phyloP scores from a whole-genome alignment of 2,797 vertebrate genomes.

The Delichon dasypus region DNA sequence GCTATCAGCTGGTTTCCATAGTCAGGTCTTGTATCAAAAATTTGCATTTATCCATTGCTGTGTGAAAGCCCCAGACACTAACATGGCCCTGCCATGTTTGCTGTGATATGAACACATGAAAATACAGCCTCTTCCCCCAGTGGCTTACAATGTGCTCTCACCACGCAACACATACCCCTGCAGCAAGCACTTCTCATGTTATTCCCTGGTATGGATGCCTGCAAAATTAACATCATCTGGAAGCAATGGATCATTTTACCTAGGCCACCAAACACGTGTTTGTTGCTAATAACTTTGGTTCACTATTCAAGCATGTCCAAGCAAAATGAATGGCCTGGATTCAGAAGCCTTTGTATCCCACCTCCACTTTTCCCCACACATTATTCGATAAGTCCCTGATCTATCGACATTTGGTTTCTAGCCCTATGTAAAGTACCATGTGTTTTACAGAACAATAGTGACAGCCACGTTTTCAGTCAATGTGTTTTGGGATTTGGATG shows the following conservation, averaged over 20 bases:
- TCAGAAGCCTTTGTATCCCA: slow-evolving; percentile 16
- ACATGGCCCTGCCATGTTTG: neutral
- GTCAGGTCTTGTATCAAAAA: neutral
- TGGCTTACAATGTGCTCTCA: neutral
- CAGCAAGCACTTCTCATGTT: neutral
- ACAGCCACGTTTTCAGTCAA: slow-evolving; percentile 23
- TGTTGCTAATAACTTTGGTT: slow-evolving; percentile 35
- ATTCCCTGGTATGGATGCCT: neutral
- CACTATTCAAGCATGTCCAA: neutral
- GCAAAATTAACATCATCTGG: slow-evolving; percentile 24
- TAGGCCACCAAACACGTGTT: slow-evolving; percentile 38
- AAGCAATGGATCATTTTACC: slow-evolving; percentile 35
- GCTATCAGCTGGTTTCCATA: neutral
- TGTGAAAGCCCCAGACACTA: neutral
- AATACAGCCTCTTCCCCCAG: neutral
- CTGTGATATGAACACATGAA: neutral
- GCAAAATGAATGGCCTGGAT: slow-evolving; percentile 1
- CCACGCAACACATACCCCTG: neutral
- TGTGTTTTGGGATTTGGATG: slow-evolving; percentile 9
- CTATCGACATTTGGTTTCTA: neutral
- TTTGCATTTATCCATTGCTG: neutral
- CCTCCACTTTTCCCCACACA: neutral
- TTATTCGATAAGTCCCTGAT: neutral
- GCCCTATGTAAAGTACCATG: neutral
- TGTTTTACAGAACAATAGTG: slow-evolving; percentile 41